These are phyloP conservation scores for Antheraea pernyi DNA, from an alignment of 1,140 invertebrate genomes.

Conservation along the genomic window DNA sequence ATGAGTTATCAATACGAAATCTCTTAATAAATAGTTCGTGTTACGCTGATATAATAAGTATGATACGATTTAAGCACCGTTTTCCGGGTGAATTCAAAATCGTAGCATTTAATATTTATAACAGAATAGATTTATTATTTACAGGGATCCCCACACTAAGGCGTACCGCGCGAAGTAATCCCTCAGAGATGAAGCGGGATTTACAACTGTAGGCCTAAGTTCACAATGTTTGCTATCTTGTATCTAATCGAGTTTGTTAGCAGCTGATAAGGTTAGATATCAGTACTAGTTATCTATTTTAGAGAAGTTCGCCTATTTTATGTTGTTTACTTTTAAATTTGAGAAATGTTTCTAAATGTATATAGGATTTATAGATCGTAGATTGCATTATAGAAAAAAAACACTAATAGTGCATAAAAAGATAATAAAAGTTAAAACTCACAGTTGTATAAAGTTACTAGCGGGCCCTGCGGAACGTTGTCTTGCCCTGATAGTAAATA, in stretches of 20 bases:
- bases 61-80: background rate
- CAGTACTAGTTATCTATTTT: background rate
- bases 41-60: background rate
- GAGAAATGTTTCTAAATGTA: no score
- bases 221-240: background rate
- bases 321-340: background rate
- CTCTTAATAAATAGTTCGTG: background rate
- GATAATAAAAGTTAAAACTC: no score
- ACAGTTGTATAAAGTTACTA: no score
- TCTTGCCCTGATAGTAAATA: no score
- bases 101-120: background rate
- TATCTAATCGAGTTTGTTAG: background rate
- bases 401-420: no score
- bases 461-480: no score
- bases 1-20: no score
- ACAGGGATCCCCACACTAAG: background rate
- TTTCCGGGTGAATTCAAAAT: background rate
- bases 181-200: constrained; percentile 2
- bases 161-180: constrained; percentile 2
- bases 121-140: constrained; percentile 7
- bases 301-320: background rate
- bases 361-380: no score
- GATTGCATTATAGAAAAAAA: no score
- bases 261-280: background rate
- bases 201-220: constrained; percentile 5